Percentiles rank a stretch among this genome's conserved stretches.
phyloP scores from a whole-genome alignment of 1,140 invertebrate species.

The honey bee (Apis mellifera) region Amel_HAv3.1 CM009943.2:212001-212500 shows the following conservation, averaged over 20 bases:
- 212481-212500: neutral
- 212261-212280: neutral
- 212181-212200: neutral
- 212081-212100: conserved; percentile 9
- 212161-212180: neutral
- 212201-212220: neutral
- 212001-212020: conserved; percentile 37
- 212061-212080: conserved; percentile 36
- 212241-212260: too few species aligned
- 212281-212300: neutral
- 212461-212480: neutral
- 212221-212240: neutral
- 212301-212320: neutral
- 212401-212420: too few species aligned
- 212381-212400: too few species aligned
- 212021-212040: conserved; percentile 32
- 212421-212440: neutral
- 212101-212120: conserved; percentile 7
- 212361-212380: too few species aligned
- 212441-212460: neutral
- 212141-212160: neutral
- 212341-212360: too few species aligned
- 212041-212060: conserved; percentile 25
- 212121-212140: neutral
- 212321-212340: too few species aligned